Evolutionary conservation across 2,888 invertebrate species (phyloP), one percentile per base, ranked within the genome.

Genomic region (Barypeithes pellucidus): DNA sequence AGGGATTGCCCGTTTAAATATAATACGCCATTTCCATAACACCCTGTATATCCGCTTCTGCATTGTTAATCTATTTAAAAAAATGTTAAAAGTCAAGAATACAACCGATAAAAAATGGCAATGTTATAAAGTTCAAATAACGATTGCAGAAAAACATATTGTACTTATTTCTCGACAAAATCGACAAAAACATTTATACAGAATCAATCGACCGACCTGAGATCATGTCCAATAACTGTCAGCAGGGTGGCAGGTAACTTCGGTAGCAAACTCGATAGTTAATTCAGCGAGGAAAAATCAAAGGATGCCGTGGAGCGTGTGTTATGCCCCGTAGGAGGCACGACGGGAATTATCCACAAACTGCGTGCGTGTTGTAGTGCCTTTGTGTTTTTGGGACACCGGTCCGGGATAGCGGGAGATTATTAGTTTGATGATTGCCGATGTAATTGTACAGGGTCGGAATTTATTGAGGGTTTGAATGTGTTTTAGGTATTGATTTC

Each of bases 221-320:
- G 65, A 71, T 71, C 71, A 65, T 66, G 60, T 68, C 73, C 68
- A 73, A 73, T 73, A 73, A 65, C 54, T 68, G 68, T 73, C 73
- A 73, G 62, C 57, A 20, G 67, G 66, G 67, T 36, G 54, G 62
- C 72, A 73, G 67, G 68, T 71, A 71, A 39, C 59, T 57, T 65
- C 63, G 65, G 65, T 71, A 71, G 71, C 60, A 22, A 36, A 57
- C 45, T 70, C 63, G 63, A 12, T 41, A 50, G 63, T 65, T 59
- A 70, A 71, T 71, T 39, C 59, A 20, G 63, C 71, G 59, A 65
- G 59, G 57, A 71, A 65, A 71, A 71, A 65, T 71, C 59, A 71
- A 71, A 71, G 39, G 71, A 24, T 24, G 24, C 52, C 36, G 3
- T 70, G 63, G 24, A 70, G 70, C 63, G 70, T 70, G 57, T 57